Evolutionary conservation across 2,113 vertebrate species (phyloP).

Genomic region (Periophthalmus modestus): DNA sequence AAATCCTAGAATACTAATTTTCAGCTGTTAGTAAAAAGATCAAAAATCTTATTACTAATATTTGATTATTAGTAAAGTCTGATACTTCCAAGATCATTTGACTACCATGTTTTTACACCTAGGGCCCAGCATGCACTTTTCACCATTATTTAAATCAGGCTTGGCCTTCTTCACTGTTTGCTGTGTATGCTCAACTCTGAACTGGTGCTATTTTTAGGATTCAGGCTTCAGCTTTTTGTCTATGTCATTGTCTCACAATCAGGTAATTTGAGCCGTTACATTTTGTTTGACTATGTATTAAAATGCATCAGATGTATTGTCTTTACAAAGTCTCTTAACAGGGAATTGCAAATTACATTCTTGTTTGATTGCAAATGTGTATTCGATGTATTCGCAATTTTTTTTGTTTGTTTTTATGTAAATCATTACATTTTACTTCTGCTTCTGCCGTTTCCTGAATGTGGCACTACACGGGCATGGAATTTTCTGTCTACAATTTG

Average conservation of each 20-base stretch:
- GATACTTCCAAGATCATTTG: conserved; percentile 25
- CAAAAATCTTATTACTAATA: background rate
- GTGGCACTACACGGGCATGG: conserved; percentile 1
- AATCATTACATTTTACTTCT: background rate
- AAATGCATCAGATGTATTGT: conserved; percentile 9
- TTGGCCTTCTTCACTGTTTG: conserved; percentile 52
- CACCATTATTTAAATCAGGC: conserved; percentile 41
- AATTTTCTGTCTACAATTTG: conserved; percentile 11
- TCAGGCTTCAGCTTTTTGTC: conserved; percentile 70
- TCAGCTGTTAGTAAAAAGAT: conserved; percentile 25
- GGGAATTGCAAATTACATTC: background rate
- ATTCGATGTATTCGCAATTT: background rate
- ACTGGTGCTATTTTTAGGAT: conserved; percentile 88
- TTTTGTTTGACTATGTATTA: conserved; percentile 53
- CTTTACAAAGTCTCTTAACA: background rate
- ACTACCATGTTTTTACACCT: conserved; percentile 33
- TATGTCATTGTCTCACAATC: conserved; percentile 52
- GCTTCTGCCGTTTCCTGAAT: background rate
- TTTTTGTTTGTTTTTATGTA: background rate
- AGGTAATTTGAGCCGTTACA: conserved; percentile 39
- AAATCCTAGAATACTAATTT: background rate
- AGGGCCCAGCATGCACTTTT: conserved; percentile 47
- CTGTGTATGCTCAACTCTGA: conserved; percentile 66
- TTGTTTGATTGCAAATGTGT: background rate
- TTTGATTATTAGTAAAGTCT: conserved; percentile 14